Evolutionary conservation across 2,888 invertebrate species (phyloP).

Genomic region (Thera obeliscata): DNA sequence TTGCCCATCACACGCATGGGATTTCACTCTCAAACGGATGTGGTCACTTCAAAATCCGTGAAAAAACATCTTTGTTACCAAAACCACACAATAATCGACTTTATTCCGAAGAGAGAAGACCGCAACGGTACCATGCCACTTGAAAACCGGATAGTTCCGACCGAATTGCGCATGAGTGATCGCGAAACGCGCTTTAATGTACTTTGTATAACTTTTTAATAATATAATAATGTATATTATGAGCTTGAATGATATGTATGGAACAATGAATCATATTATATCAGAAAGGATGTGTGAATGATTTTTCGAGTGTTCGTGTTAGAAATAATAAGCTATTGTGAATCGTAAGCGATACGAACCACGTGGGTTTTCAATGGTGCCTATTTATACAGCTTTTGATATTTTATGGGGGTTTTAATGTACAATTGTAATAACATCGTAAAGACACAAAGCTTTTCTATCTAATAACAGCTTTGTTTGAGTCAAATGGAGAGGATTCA

Average conservation of each 20-base stretch:
- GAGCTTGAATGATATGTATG: conserved; percentile 39
- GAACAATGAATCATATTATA: conserved; percentile 42
- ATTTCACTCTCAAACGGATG: conserved; percentile 61
- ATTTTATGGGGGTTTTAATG: conserved; percentile 22
- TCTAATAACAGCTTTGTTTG: conserved; percentile 4
- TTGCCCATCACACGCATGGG: conserved; percentile 28
- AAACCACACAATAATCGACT: conserved; percentile 32
- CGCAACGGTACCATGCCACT: conserved; percentile 56
- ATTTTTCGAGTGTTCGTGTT: conserved; percentile 43
- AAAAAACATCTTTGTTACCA: conserved; percentile 42
- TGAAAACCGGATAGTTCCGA: conserved; percentile 78
- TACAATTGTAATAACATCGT: conserved; percentile 24
- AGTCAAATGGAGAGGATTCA: neutral
- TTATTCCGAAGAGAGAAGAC: conserved; percentile 31
- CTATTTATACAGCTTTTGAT: conserved; percentile 16
- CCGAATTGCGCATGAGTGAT: conserved; percentile 74
- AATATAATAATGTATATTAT: conserved; percentile 65
- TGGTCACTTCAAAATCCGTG: conserved; percentile 54
- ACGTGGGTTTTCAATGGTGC: conserved; percentile 38
- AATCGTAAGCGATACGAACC: conserved; percentile 36
- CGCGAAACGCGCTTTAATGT: conserved; percentile 65
- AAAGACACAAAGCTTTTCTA: conserved; percentile 12
- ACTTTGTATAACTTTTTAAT: conserved; percentile 80
- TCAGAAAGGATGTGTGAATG: conserved; percentile 43
- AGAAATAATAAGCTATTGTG: conserved; percentile 43